Conservation (phyloP, 2,888 invertebrate genomes). For the Cataglyphis albicans region DNA sequence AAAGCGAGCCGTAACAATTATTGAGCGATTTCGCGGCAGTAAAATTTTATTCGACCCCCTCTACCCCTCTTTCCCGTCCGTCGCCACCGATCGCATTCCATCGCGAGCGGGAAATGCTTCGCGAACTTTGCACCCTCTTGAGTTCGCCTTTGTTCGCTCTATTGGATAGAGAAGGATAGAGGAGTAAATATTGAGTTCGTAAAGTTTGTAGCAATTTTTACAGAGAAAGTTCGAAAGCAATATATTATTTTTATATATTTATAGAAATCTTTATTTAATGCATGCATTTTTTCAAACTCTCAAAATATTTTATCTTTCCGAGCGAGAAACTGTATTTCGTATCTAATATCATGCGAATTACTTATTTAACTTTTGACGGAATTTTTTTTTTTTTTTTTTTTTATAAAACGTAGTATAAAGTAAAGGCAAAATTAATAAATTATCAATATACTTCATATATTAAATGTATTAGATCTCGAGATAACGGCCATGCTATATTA, state of each 20-base stretch:
- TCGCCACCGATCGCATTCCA: neutral
- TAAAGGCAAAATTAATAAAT: neutral
- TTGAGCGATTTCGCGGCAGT: conserved; percentile 85
- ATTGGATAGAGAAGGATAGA: neutral
- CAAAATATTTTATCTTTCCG: no score
- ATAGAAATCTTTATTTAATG: neutral
- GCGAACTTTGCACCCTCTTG: conserved; percentile 3
- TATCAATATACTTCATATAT: neutral
- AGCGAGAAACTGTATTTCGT: no score
- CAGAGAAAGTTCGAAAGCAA: neutral
- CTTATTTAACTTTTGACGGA: neutral
- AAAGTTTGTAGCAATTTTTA: neutral
- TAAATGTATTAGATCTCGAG: neutral
- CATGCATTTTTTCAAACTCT: neutral
- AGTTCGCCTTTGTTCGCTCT: conserved; percentile 1
- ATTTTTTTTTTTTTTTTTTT: neutral
- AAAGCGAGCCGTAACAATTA: conserved; percentile 85
- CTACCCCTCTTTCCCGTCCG: conserved; percentile 55
- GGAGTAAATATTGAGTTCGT: conserved; percentile 1
- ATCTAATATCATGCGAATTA: neutral
- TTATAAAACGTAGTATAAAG: neutral
- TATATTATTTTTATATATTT: neutral
- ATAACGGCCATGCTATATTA: neutral
- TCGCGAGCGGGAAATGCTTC: conserved; percentile 18
- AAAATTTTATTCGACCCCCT: conserved; percentile 83